These are phyloP conservation scores for Paedocypris micromegethes DNA, from an alignment of 2,797 vertebrate species.

Conservation along the genomic window DNA sequence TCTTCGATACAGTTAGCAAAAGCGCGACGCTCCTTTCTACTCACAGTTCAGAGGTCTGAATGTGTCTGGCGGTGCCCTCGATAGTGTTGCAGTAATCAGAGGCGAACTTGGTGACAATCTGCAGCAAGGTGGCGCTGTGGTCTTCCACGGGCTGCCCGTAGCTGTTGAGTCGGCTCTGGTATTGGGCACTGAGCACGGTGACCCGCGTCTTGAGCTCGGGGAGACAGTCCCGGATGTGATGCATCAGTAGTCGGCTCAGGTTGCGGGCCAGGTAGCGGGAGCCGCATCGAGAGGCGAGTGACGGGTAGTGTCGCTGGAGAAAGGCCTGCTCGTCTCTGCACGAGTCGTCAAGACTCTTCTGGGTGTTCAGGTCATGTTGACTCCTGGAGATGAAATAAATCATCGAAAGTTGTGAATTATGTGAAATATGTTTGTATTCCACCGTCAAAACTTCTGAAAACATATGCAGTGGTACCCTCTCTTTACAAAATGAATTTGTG, in stretches of 20 bases:
- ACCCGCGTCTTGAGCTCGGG: constrained; percentile 76
- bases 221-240: constrained; percentile 80
- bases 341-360: constrained; percentile 67
- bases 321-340: constrained; percentile 71
- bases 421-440: too few relatives aligned
- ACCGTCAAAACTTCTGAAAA: too few relatives aligned
- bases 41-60: constrained; percentile 80
- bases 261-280: constrained; percentile 72
- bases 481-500: too few relatives aligned
- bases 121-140: constrained; percentile 77
- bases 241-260: constrained; percentile 77
- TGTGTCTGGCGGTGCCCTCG: constrained; percentile 75
- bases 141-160: constrained; percentile 78
- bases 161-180: constrained; percentile 71
- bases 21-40: constrained; percentile 39
- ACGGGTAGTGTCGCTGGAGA: constrained; percentile 76
- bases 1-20: too few relatives aligned
- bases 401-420: too few relatives aligned
- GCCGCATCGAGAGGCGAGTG: constrained; percentile 69
- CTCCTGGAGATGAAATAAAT: constrained; percentile 58
- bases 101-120: constrained; percentile 82
- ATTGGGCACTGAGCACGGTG: constrained; percentile 70
- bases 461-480: too few relatives aligned
- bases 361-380: constrained; percentile 76
- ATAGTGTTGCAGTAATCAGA: constrained; percentile 80